Evolutionary conservation across 2,888 invertebrate genomes (phyloP).

Genomic region (Digitonthophagus gazella): DNA sequence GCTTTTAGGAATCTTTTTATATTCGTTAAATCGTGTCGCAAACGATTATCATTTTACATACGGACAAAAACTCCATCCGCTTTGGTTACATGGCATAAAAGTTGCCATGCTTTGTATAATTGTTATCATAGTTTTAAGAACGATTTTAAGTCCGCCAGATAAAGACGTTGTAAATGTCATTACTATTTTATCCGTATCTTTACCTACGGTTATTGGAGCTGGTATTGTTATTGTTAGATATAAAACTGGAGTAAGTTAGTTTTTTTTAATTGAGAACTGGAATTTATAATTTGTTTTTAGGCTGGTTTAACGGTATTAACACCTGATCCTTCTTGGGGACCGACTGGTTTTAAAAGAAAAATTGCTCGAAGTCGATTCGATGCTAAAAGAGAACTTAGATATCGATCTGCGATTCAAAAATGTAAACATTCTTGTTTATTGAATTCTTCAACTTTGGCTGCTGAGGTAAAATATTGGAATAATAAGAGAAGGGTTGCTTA

Average conservation of each 20-base stretch:
- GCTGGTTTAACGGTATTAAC: slow-evolving; percentile 7
- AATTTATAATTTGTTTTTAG: slow-evolving; percentile 11
- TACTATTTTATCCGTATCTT: not conserved
- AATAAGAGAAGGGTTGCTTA: not conserved
- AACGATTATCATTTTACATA: slow-evolving; percentile 27
- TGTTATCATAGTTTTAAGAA: slow-evolving; percentile 34
- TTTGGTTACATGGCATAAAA: slow-evolving; percentile 24
- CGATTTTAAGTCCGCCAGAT: not conserved
- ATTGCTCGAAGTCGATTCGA: slow-evolving; percentile 23
- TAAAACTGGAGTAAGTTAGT: slow-evolving; percentile 21
- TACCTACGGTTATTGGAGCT: slow-evolving; percentile 14
- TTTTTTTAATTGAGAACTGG: not conserved
- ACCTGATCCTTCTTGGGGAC: slow-evolving; percentile 24
- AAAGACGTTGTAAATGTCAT: not conserved
- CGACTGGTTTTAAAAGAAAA: slow-evolving; percentile 1
- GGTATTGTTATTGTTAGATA: slow-evolving; percentile 10
- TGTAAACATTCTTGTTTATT: slow-evolving; percentile 23
- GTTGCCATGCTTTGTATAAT: slow-evolving; percentile 49
- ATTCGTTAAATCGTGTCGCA: slow-evolving; percentile 17
- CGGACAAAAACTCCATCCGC: slow-evolving; percentile 20
- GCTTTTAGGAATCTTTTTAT: slow-evolving; percentile 21
- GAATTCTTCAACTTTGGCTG: slow-evolving; percentile 10
- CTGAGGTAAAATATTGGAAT: slow-evolving; percentile 19
- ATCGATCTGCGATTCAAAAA: slow-evolving; percentile 2
- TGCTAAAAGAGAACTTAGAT: slow-evolving; percentile 19